Evolutionary conservation across 1,140 invertebrate species (phyloP).

Genomic region (Holcopasites calliopsidis): DNA sequence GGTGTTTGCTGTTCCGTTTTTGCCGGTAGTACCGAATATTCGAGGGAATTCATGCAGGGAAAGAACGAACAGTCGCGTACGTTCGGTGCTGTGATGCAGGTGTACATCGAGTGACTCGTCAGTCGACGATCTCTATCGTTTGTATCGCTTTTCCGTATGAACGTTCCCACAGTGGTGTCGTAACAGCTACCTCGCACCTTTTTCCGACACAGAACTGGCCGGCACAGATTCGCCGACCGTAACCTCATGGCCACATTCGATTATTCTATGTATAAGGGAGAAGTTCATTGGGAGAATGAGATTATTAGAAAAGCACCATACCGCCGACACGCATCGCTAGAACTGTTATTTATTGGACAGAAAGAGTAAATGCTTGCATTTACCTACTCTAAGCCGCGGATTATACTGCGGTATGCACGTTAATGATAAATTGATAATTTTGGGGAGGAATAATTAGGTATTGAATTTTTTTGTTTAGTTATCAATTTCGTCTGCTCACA

Average conservation of each 20-base stretch:
- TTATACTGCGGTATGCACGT: too few relatives aligned
- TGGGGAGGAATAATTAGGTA: too few relatives aligned
- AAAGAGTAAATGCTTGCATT: too few relatives aligned
- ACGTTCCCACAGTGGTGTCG: constrained; percentile 38
- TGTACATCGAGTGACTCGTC: constrained; percentile 1
- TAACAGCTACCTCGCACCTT: constrained; percentile 19
- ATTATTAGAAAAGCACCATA: background rate
- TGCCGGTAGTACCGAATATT: background rate
- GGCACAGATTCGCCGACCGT: constrained; percentile 4
- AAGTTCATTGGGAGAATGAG: constrained; percentile 23
- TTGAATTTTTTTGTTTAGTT: too few relatives aligned
- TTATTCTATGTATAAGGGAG: constrained; percentile 10
- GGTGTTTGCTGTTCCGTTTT: background rate
- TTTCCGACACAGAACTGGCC: constrained; percentile 1
- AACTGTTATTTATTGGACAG: background rate
- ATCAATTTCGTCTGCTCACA: too few relatives aligned
- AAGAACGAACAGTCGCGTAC: background rate
- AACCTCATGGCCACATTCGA: constrained; percentile 24
- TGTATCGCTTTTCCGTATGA: constrained; percentile 21
- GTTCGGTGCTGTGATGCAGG: background rate
- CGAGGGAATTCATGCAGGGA: background rate
- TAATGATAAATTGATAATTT: too few relatives aligned
- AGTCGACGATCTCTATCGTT: constrained; percentile 14
- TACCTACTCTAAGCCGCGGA: too few relatives aligned
- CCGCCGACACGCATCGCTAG: background rate